phyloP scores from a whole-genome alignment of 2,888 invertebrate genomes.

The Drosophila niveifrons region DNA sequence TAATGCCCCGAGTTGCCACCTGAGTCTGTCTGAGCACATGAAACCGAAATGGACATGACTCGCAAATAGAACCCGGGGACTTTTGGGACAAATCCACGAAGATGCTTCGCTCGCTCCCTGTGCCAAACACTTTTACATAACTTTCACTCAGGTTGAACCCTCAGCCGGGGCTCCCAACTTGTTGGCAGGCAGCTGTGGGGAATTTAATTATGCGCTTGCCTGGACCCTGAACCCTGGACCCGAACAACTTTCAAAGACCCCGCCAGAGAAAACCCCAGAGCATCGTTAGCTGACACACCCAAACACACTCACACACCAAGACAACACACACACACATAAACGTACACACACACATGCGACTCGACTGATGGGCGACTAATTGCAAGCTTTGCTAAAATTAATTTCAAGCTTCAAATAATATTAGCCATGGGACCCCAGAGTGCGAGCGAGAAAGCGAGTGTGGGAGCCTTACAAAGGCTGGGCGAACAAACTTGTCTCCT shows the following conservation, averaged over 20 bases:
- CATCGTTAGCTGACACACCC: constrained; percentile 36
- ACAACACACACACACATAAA: constrained; percentile 9
- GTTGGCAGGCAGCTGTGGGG: constrained; percentile 43
- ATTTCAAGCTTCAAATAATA: constrained; percentile 75
- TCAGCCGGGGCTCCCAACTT: constrained; percentile 38
- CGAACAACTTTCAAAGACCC: constrained; percentile 27
- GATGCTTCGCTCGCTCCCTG: not conserved
- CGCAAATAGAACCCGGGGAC: constrained; percentile 20
- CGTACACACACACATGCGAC: constrained; percentile 23
- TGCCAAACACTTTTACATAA: constrained; percentile 47
- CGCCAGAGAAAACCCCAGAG: constrained; percentile 42
- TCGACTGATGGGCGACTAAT: constrained; percentile 69
- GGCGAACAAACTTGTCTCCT: constrained; percentile 40
- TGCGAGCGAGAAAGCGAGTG: constrained; percentile 11
- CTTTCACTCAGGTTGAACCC: constrained; percentile 33
- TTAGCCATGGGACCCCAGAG: constrained; percentile 55
- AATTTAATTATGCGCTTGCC: constrained; percentile 52
- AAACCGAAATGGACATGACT: constrained; percentile 43
- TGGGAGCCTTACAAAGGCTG: not conserved
- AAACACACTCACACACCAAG: constrained; percentile 5
- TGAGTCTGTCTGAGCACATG: constrained; percentile 25
- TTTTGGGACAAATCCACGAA: constrained; percentile 27
- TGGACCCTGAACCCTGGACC: constrained; percentile 14
- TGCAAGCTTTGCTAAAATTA: constrained; percentile 77
- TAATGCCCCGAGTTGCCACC: constrained; percentile 52